These are phyloP conservation scores for Heptranchias perlo DNA, from an alignment of 2,113 vertebrate species.

Conservation along the genomic window DNA sequence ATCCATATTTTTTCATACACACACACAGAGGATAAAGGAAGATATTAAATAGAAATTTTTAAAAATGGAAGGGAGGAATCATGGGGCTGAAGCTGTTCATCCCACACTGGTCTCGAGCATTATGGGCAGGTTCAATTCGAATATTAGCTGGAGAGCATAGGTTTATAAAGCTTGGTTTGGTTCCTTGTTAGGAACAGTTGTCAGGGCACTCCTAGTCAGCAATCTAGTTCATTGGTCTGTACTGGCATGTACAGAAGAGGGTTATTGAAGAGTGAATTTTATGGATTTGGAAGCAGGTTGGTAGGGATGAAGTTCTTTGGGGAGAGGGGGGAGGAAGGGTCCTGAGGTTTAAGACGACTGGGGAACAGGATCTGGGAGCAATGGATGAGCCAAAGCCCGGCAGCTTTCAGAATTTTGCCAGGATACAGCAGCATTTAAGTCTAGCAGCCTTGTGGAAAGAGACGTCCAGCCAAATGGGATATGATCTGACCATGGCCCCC, in stretches of 20 bases:
- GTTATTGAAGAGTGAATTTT: neutral
- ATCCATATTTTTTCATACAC: neutral
- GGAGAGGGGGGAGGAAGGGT: neutral
- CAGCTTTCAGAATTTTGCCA: neutral
- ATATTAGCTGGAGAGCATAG: neutral
- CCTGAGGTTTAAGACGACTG: too few relatives aligned
- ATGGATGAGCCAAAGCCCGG: neutral
- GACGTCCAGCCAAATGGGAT: neutral
- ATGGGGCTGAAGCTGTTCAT: neutral
- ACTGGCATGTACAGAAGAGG: too few relatives aligned
- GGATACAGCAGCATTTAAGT: neutral
- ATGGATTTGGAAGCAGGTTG: neutral
- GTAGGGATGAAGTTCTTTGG: neutral
- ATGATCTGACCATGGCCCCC: neutral
- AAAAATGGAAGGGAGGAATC: neutral
- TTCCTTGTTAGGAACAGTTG: neutral
- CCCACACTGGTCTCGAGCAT: neutral
- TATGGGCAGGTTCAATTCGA: neutral
- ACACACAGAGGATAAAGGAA: neutral
- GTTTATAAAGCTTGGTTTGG: neutral
- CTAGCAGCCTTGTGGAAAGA: neutral
- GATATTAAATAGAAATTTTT: neutral
- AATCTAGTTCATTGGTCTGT: neutral
- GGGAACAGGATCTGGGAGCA: neutral
- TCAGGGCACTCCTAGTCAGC: neutral